Base-by-base conservation (phyloP, 2,797 vertebrate genomes). In the Knipowitschia caucasica region DNA sequence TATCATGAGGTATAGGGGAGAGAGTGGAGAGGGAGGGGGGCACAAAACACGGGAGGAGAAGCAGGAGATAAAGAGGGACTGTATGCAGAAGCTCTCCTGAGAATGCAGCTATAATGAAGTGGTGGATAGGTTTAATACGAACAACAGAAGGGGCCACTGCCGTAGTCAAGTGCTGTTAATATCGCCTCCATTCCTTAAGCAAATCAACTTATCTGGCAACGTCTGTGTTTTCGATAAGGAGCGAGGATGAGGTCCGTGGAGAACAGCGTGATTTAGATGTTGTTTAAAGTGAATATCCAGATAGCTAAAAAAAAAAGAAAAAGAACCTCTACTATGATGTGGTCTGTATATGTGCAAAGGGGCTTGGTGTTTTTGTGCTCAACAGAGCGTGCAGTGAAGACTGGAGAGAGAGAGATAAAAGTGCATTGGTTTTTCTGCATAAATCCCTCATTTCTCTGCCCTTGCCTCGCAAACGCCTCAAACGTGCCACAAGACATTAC, bases 91-190 rank as follows among this genome's bases (percentile, higher is more conserved):
- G 76, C 79, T 89, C 88, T 91, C 88, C 74, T 71, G 87, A 89
- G 89, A 89, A 79, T 75, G 79, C 61, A 74, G 71, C 78, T 86
- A 85, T 89, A 90, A 91, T 91, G 85, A 90, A 91, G 89, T 89
- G 86, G 72, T 86, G 84, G 82, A 88, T 82, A 59, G 80, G 85
- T 89, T 89, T 88, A 88, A 90, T 89, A 83, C 82, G 69, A 77
- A 78, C 86, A 83, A 83, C 81, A 82, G 86, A 83, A 82, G 78
- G 75, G 85, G 85, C 82, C 85, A 70, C 77, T 77, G 75, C 70
- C 53, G 49, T 79, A 83, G 86, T 77, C 78, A 78, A 87, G 84
- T 62, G 80, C 75, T 83, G 83, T 88, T 88, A 89, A 90, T 88
- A 90, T 90, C 86, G 86, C 82, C 77, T 75, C 78, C 73, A 59